A percentile compares a stretch with the other conserved stretches of the same genome.
Conservation (phyloP, 2,797 vertebrate genomes). For the Sebastes taczanowskii region DNA sequence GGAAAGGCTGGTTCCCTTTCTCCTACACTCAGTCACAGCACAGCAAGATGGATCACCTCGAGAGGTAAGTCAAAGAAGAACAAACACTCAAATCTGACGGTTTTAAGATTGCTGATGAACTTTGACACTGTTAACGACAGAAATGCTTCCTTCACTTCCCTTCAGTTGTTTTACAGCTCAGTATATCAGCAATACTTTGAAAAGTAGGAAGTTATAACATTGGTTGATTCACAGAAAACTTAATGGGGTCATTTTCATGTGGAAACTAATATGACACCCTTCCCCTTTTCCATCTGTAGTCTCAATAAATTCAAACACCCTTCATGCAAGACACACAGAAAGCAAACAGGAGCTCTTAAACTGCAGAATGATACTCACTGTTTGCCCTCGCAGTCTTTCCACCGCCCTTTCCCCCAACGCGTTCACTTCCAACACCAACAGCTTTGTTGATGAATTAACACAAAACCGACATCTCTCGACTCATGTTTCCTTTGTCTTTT, state of each 20-base stretch:
- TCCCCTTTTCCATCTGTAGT: conserved; percentile 3
- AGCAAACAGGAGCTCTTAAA: not conserved
- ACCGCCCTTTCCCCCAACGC: not conserved
- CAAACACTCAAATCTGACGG: not conserved
- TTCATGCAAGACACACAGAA: conserved; percentile 3
- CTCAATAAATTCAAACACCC: conserved; percentile 12
- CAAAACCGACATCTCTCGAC: conserved; percentile 10
- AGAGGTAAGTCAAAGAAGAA: conserved; percentile 70
- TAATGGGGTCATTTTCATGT: not conserved
- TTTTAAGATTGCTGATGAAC: not conserved
- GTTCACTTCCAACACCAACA: conserved; percentile 43
- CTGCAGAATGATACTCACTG: not conserved
- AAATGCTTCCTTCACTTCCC: not conserved
- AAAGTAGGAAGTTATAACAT: not conserved
- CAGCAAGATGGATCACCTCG: conserved; percentile 71
- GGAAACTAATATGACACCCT: conserved; percentile 2
- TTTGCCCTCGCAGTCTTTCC: conserved; percentile 21
- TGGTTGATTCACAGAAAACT: not conserved
- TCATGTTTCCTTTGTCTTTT: conserved; percentile 21
- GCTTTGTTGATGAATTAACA: conserved; percentile 24
- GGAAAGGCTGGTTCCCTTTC: conserved; percentile 93
- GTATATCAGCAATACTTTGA: not conserved
- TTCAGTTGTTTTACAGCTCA: not conserved
- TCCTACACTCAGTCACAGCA: conserved; percentile 86
- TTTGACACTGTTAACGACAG: not conserved